Percentiles rank a stretch among this genome's conserved stretches.
phyloP scores from a whole-genome alignment of 2,888 invertebrate genomes.

The Argynnis bischoffii region DNA sequence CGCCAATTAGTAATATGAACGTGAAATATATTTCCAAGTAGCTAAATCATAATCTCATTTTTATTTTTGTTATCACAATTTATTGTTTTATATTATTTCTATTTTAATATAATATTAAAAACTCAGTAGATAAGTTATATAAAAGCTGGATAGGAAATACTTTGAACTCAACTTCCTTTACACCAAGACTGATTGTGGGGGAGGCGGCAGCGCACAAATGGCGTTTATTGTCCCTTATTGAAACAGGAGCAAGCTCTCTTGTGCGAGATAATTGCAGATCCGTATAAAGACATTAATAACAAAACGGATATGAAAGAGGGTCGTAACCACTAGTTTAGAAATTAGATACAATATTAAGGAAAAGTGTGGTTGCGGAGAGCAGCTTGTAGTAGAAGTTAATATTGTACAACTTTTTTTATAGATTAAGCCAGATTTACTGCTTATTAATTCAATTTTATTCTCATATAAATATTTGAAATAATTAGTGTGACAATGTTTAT shows the following conservation, averaged over 20 bases:
- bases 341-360: slow-evolving; percentile 17
- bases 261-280: slow-evolving; percentile 69
- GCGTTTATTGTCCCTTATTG: slow-evolving; percentile 50
- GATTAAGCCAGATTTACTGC: too few species aligned
- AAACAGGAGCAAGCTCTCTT: slow-evolving; percentile 49
- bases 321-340: slow-evolving; percentile 54
- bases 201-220: slow-evolving; percentile 48
- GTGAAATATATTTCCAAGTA: not conserved
- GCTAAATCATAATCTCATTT: not conserved
- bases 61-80: not conserved
- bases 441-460: too few species aligned
- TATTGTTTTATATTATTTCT: too few species aligned
- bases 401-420: too few species aligned
- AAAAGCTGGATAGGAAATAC: not conserved
- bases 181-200: slow-evolving; percentile 41
- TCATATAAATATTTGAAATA: too few species aligned
- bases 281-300: slow-evolving; percentile 74
- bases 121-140: not conserved
- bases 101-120: too few species aligned
- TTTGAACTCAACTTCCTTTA: not conserved
- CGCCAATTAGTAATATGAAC: slow-evolving; percentile 15
- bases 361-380: slow-evolving; percentile 11
- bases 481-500: too few species aligned
- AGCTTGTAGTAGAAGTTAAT: too few species aligned
- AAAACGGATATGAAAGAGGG: slow-evolving; percentile 71